These are phyloP conservation scores for Pseudopodoces humilis DNA, from an alignment of 2,113 vertebrate species.

Conservation along the genomic window DNA sequence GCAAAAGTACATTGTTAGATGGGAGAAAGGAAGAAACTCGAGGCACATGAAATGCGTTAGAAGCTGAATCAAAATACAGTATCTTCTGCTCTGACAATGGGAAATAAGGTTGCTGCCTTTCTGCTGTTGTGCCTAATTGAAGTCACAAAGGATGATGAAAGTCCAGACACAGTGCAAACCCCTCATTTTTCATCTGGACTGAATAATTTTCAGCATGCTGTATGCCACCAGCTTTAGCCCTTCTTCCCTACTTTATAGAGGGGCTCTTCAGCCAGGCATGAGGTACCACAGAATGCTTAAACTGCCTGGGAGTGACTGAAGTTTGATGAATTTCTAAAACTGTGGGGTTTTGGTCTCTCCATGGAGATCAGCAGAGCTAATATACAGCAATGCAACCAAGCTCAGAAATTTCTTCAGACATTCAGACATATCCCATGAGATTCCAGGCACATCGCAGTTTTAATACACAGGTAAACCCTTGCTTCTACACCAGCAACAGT, in stretches of 20 bases:
- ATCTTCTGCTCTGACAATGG: not conserved
- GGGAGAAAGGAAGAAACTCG: not conserved
- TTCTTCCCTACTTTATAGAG: not conserved
- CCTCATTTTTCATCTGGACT: not conserved
- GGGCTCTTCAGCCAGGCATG: not conserved
- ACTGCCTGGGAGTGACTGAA: not conserved
- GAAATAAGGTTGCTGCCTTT: not conserved
- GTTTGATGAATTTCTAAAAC: not conserved
- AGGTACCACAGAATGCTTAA: not conserved
- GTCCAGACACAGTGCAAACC: not conserved
- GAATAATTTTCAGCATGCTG: not conserved
- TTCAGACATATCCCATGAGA: not conserved
- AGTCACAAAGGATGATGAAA: not conserved
- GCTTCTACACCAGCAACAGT: not conserved
- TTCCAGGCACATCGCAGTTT: not conserved
- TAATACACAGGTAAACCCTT: not conserved
- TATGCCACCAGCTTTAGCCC: not conserved
- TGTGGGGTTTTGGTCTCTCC: fast-evolving
- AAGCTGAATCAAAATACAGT: not conserved
- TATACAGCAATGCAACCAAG: not conserved
- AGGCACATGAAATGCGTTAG: not conserved
- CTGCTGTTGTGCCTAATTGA: not conserved
- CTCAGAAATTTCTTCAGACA: not conserved
- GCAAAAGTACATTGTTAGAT: not conserved
- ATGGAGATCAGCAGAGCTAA: not conserved